These are phyloP conservation scores for Oryzias javanicus DNA, from an alignment of 2,113 vertebrate genomes.

Conservation along the genomic window DNA sequence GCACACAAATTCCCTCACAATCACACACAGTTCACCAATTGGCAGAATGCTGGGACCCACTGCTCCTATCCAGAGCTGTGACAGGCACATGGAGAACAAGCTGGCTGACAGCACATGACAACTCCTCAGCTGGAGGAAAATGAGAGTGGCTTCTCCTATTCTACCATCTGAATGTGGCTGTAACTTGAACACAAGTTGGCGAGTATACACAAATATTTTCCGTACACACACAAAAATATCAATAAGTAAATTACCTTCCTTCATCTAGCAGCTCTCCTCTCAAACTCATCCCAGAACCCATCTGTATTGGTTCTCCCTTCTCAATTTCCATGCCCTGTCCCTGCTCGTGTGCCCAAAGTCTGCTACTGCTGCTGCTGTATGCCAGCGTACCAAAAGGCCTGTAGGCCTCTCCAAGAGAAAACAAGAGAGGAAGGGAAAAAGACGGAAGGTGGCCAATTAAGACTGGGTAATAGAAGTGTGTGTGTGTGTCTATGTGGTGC, in stretches of 20 bases:
- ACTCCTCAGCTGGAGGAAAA: slow-evolving; percentile 59
- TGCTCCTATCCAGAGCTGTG: slow-evolving; percentile 62
- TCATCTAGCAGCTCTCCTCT: slow-evolving; percentile 26
- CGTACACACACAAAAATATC: slow-evolving; percentile 22
- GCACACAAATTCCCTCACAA: slow-evolving; percentile 43
- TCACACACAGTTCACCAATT: slow-evolving; percentile 64
- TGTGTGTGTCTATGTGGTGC: slow-evolving; percentile 14
- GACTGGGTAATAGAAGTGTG: slow-evolving; percentile 60
- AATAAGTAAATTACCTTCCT: slow-evolving; percentile 35
- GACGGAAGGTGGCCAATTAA: slow-evolving; percentile 65
- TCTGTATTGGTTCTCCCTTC: slow-evolving; percentile 48
- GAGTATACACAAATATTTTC: slow-evolving; percentile 25
- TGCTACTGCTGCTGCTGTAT: slow-evolving; percentile 52
- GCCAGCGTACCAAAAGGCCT: slow-evolving; percentile 61
- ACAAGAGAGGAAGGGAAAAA: slow-evolving; percentile 50
- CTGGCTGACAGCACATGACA: slow-evolving; percentile 68
- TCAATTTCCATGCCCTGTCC: slow-evolving; percentile 61
- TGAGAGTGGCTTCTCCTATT: slow-evolving; percentile 41
- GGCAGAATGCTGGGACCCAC: slow-evolving; percentile 67
- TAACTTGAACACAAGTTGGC: slow-evolving; percentile 27
- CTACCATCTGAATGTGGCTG: slow-evolving; percentile 39
- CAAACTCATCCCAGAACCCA: slow-evolving; percentile 50
- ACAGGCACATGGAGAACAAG: slow-evolving; percentile 69
- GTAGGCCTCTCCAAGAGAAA: slow-evolving; percentile 64
- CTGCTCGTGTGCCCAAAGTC: slow-evolving; percentile 46